Evolutionary conservation across 2,797 vertebrate species (phyloP), one percentile per base, ranked within the genome.

Genomic region (Aselliscus stoliczkanus): DNA sequence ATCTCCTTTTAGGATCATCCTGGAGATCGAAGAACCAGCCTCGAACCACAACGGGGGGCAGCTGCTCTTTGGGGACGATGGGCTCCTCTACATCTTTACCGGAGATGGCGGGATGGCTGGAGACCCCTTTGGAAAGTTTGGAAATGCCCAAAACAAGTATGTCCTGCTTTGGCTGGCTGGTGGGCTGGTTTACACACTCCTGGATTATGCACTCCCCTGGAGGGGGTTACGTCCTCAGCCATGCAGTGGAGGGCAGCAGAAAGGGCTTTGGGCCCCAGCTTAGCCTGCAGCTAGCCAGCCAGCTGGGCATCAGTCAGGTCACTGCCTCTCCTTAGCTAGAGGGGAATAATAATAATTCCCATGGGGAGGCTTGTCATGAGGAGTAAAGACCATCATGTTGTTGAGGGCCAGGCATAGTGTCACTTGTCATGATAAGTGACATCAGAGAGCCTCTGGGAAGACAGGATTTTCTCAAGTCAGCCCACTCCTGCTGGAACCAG

Each of bases 81-180:
- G 98, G 0, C 99, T 99, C 97, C 98, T 99, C 96, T 99, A 99
- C 96, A 99, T 99, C 97, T 99, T 99, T 97, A 99, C 99, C 14
- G 99, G 99, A 56, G 99, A 99, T 1, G 99, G 99, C 25, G 99
- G 99, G 58, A 99, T 99, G 99, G 99, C 99, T 7, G 99, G 99
- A 92, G 99, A 99, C 97, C 99, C 99, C 58, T 99, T 99, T 87
- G 99, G 99, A 14, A 98, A 98, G 94, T 99, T 99, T 88, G 99
- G 99, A 97, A 99, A 99, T 15, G 98, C 99, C 4, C 99, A 99
- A 96, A 99, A 99, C 99, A 99, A 99, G 99, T 99, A 98, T 96
- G 99, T 97, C 50, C 13, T 69, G 34, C 27, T 72, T 60, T 18
- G 62, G 7, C 25, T 5, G 42, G 75, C 31, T 23, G 27, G 8